phyloP scores from a whole-genome alignment of 2,113 vertebrate species.

The Thunnus maccoyii region DNA sequence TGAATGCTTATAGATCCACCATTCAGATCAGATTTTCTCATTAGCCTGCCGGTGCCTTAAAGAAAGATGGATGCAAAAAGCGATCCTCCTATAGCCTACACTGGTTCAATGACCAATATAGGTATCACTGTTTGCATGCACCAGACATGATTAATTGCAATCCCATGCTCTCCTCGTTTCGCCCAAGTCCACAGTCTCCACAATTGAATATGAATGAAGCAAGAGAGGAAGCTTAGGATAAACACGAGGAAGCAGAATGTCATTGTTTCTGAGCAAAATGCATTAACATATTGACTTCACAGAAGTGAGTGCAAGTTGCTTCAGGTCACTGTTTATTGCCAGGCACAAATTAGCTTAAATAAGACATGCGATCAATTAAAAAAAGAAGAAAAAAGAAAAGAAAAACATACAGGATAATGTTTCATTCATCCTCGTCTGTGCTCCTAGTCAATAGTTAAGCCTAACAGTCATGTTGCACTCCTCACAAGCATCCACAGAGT shows the following conservation, averaged over 20 bases:
- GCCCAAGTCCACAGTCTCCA: constrained; percentile 34
- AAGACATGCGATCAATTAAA: constrained; percentile 25
- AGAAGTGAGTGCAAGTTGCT: constrained; percentile 10
- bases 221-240: constrained; percentile 42
- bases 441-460: constrained; percentile 38
- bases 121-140: constrained; percentile 57
- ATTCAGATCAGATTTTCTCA: constrained; percentile 66
- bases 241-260: constrained; percentile 49
- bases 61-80: constrained; percentile 57
- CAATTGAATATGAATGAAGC: constrained; percentile 58
- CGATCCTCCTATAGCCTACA: constrained; percentile 23
- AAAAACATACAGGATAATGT: constrained; percentile 24
- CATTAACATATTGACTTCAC: constrained; percentile 63
- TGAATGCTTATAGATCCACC: constrained; percentile 65
- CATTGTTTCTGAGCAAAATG: constrained; percentile 52
- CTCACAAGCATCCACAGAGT: constrained; percentile 43
- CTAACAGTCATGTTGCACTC: constrained; percentile 35
- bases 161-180: constrained; percentile 35
- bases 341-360: constrained; percentile 46
- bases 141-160: constrained; percentile 70
- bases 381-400: not conserved
- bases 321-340: constrained; percentile 50
- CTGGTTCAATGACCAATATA: constrained; percentile 46
- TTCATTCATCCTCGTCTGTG: constrained; percentile 30
- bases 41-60: constrained; percentile 54